phyloP scores from a whole-genome alignment of 2,888 invertebrate genomes.

The Portevinia maculata region DNA sequence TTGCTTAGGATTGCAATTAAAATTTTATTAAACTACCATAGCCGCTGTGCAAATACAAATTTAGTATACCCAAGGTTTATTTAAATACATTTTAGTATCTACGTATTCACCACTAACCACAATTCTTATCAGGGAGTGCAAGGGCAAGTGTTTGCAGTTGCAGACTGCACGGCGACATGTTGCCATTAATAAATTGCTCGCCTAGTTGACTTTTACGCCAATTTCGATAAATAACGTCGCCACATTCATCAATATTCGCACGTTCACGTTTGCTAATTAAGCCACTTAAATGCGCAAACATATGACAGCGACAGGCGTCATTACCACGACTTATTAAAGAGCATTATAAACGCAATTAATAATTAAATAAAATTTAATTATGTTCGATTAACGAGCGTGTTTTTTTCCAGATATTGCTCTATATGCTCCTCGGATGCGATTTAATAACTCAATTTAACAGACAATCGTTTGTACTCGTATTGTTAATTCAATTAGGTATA shows the following conservation, averaged over 20 bases:
- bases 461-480: conserved; percentile 65
- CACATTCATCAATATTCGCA: no score
- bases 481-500: conserved; percentile 59
- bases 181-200: conserved; percentile 29
- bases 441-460: conserved; percentile 72
- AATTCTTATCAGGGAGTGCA: conserved; percentile 28
- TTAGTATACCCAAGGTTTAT: conserved; percentile 18
- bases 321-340: conserved; percentile 43
- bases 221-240: conserved; percentile 56
- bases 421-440: conserved; percentile 27
- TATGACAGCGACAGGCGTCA: conserved; percentile 21
- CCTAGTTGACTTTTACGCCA: not conserved
- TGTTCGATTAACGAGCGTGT: conserved; percentile 67
- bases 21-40: conserved; percentile 60
- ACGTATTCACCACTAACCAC: not conserved
- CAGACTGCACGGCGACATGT: conserved; percentile 9
- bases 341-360: conserved; percentile 57
- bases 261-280: conserved; percentile 53
- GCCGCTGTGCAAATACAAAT: conserved; percentile 43
- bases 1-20: conserved; percentile 63
- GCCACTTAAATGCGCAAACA: conserved; percentile 37
- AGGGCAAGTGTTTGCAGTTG: not conserved
- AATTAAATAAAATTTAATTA: conserved; percentile 73
- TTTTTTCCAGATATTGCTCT: not conserved
- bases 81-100: conserved; percentile 49